These are phyloP conservation scores for Schlechtendalia chinensis DNA, from an alignment of 1,140 invertebrate species.

Conservation along the genomic window DNA sequence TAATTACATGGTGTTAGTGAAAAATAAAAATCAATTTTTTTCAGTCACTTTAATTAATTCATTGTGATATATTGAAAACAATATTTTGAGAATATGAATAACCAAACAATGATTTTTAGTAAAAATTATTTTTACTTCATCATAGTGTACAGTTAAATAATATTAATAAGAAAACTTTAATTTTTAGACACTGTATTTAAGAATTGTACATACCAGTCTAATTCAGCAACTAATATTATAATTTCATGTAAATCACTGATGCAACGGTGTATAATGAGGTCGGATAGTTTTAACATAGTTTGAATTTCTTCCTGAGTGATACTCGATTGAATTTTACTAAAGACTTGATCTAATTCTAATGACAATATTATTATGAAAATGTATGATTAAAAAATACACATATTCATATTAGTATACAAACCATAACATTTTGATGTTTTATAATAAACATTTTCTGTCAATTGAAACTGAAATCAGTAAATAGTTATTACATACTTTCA, in stretches of 20 bases:
- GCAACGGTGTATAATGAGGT: conserved; percentile 65
- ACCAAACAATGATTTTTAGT: too few relatives aligned
- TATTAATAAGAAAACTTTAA: background rate
- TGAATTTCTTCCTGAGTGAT: conserved; percentile 74
- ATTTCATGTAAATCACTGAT: conserved; percentile 63
- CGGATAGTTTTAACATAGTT: conserved; percentile 68
- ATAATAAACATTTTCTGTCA: conserved; percentile 32
- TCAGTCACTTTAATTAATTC: too few relatives aligned
- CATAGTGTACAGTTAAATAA: too few relatives aligned
- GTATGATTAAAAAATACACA: background rate
- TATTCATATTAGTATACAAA: background rate
- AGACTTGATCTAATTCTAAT: conserved; percentile 69
- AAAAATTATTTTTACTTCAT: too few relatives aligned
- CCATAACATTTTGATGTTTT: conserved; percentile 41
- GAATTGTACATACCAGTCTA: conserved; percentile 66
- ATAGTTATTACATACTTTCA: conserved; percentile 1
- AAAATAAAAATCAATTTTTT: too few relatives aligned
- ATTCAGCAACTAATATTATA: conserved; percentile 66
- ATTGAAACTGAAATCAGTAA: conserved; percentile 30
- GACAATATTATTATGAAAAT: background rate
- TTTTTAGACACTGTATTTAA: background rate
- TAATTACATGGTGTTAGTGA: too few relatives aligned
- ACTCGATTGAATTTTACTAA: conserved; percentile 73
- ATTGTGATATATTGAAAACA: too few relatives aligned
- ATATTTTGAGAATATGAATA: too few relatives aligned